Percentiles rank a stretch among this genome's conserved stretches.
Evolutionary conservation across 2,888 invertebrate genomes (phyloP).

Genomic region (Tigriopus californicus): DNA sequence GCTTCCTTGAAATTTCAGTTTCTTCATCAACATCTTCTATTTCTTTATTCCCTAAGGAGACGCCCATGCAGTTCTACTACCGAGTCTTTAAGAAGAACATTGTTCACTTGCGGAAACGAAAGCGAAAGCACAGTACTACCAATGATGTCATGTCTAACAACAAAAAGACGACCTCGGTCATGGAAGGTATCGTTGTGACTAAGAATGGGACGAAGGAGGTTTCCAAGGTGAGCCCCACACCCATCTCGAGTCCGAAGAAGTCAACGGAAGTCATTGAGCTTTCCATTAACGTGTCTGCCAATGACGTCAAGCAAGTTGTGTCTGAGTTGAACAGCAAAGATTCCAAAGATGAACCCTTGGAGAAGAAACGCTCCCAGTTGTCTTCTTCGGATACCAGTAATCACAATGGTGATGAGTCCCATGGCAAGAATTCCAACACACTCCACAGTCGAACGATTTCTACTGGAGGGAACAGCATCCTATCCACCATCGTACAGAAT

Average conservation of each 20-base stretch:
- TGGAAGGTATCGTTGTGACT: background rate
- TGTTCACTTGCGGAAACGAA: slow-evolving; percentile 7
- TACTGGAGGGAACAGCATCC: background rate
- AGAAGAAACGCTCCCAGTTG: background rate
- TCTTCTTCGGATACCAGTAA: background rate
- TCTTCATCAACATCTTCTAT: background rate
- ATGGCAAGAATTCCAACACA: background rate
- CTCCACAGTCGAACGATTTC: background rate
- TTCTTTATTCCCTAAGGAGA: slow-evolving; percentile 11
- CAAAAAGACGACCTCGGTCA: background rate
- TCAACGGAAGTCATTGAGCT: background rate
- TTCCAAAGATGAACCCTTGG: background rate
- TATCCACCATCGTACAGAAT: background rate
- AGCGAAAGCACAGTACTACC: background rate
- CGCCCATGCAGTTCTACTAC: slow-evolving; percentile 15
- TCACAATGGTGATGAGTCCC: background rate
- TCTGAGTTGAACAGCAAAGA: background rate
- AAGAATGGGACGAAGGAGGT: background rate
- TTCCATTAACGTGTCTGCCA: background rate
- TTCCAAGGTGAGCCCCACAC: background rate
- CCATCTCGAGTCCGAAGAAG: background rate
- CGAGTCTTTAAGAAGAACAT: slow-evolving; percentile 10
- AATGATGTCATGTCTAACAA: background rate
- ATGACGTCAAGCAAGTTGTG: background rate
- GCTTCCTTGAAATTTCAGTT: background rate